These are phyloP conservation scores for Trissolcus brochymenae DNA, from an alignment of 2,888 invertebrate genomes.

Conservation along the genomic window DNA sequence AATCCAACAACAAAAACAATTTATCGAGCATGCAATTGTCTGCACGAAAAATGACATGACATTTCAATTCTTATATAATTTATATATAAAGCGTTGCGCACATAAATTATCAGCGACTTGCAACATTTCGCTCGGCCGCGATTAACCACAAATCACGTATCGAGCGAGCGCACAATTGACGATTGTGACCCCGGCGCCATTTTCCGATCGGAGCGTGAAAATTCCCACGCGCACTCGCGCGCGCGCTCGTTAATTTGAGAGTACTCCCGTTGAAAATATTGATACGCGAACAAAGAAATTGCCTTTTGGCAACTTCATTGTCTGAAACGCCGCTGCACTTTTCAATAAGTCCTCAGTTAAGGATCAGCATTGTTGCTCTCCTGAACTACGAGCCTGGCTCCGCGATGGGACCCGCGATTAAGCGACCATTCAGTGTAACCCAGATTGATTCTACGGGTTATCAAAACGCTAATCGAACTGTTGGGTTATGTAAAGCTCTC, in stretches of 20 bases:
- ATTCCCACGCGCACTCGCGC: conserved; percentile 44
- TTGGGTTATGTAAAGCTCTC: conserved; percentile 30
- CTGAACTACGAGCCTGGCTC: conserved; percentile 31
- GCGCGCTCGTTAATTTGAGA: conserved; percentile 46
- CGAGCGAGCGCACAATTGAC: conserved; percentile 46
- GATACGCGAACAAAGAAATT: conserved; percentile 57
- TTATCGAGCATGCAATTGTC: conserved; percentile 16
- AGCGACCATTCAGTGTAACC: conserved; percentile 47
- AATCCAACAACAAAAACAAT: conserved; percentile 11
- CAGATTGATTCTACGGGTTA: conserved; percentile 40
- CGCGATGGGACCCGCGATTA: conserved; percentile 50
- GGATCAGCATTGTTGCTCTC: conserved; percentile 53
- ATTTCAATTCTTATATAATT: conserved; percentile 56
- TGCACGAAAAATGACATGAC: conserved; percentile 29
- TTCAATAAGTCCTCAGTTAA: conserved; percentile 57
- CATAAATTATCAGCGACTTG: conserved; percentile 49
- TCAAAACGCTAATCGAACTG: conserved; percentile 29
- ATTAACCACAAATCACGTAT: conserved; percentile 52
- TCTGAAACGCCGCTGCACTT: conserved; percentile 43
- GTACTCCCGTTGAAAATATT: conserved; percentile 46
- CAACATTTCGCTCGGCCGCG: conserved; percentile 45
- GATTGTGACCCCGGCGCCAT: conserved; percentile 40
- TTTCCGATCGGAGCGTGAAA: conserved; percentile 50
- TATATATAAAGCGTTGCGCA: conserved; percentile 34
- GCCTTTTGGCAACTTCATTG: conserved; percentile 58